Conservation (phyloP, 2,113 vertebrate genomes). For the Pristiophorus japonicus region DNA sequence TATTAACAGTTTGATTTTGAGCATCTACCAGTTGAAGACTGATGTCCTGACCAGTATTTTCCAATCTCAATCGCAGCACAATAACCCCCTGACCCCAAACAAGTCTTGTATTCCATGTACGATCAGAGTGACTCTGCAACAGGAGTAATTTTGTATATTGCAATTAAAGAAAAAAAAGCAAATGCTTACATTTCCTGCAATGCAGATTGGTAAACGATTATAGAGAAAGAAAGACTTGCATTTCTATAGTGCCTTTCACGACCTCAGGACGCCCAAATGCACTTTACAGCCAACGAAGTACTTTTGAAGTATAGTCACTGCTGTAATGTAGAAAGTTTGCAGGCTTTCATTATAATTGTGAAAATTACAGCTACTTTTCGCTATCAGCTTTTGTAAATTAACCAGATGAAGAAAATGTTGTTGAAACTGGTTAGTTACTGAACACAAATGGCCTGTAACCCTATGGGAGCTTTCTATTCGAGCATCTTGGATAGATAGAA, state of each 20-base stretch:
- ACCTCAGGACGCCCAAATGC: too few species aligned
- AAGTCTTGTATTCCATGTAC: background rate
- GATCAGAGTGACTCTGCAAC: background rate
- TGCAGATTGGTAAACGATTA: background rate
- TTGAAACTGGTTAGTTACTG: background rate
- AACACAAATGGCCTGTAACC: background rate
- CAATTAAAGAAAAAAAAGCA: background rate
- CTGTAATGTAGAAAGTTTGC: too few species aligned
- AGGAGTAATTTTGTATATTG: background rate
- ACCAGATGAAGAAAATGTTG: background rate
- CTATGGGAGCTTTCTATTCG: background rate
- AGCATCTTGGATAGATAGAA: background rate
- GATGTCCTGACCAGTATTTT: conserved; percentile 41
- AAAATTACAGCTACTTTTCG: background rate
- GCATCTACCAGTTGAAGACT: background rate
- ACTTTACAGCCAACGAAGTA: too few species aligned
- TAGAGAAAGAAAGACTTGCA: background rate
- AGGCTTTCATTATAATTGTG: background rate
- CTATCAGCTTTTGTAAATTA: background rate
- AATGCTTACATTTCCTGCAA: background rate
- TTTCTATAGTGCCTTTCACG: too few species aligned
- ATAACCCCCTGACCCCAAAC: background rate
- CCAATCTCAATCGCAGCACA: conserved; percentile 25
- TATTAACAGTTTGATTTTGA: background rate
- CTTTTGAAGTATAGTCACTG: too few species aligned